Evolutionary conservation across 37 sponge, comb jelly and placozoan species (phyloP), one percentile per base, ranked within the genome.

Genomic region (Beroe forskalii): DNA sequence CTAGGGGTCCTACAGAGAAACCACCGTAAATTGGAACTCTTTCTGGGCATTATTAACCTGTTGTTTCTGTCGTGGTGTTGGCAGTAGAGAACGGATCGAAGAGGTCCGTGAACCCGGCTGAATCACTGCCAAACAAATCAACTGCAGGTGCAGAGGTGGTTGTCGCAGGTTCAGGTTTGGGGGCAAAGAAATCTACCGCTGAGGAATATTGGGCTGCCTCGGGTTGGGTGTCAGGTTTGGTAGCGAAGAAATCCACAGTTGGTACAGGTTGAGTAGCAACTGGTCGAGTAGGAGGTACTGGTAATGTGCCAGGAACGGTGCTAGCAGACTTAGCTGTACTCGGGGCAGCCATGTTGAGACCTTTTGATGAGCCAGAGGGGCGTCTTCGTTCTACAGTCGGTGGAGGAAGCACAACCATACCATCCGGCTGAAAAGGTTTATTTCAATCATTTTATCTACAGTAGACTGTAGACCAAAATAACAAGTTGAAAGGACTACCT

Each of bases 361-460:
- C 12, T 48, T 48, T 48, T 6, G 6, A 17, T 48, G 55, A 48
- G 12, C 55, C 12, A 48, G 36, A 6, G 38, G 72, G 72, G 9
- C 38, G 27, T 33, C 32, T 69, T 69, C 72, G 28, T 28, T 69
- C 72, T 36, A 14, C 32, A 20, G 72, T 20, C 6, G 72, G 72
- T 14, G 72, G 72, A 9, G 72, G 72, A 1, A 69, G 72, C 19
- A 69, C 39, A 2, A 69, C 72, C 72, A 69, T 36, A 12, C 17
- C 17, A 33, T 27, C 72, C 3, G 72, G 38, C 72, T 69, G 39
- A 33, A 27, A 63, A 63, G n/a, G n/a, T n/a, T n/a, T n/a, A n/a
- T n/a, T n/a, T n/a, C n/a, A n/a, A n/a, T n/a, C n/a, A n/a, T n/a
- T n/a, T n/a, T n/a, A n/a, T n/a, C n/a, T n/a, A n/a, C n/a, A n/a